These are phyloP conservation scores for Aphelenchoides besseyi DNA, from an alignment of 1,140 invertebrate genomes.

Conservation along the genomic window DNA sequence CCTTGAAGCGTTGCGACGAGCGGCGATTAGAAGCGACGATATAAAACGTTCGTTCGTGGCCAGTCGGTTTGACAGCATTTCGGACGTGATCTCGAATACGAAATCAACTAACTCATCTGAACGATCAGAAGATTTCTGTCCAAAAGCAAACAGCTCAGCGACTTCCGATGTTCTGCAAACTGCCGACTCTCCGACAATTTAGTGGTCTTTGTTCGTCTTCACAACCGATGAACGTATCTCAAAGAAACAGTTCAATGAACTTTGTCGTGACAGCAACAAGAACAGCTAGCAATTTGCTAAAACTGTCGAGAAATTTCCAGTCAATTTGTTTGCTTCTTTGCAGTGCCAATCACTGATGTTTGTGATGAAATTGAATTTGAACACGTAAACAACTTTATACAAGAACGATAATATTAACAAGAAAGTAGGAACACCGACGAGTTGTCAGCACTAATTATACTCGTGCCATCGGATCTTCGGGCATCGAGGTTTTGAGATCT, in stretches of 20 bases:
- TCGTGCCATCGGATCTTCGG: background rate
- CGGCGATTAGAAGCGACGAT: background rate
- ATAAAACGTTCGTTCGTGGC: background rate
- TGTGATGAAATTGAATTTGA: background rate
- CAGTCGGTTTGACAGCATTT: background rate
- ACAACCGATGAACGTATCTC: no score
- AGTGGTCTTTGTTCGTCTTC: background rate
- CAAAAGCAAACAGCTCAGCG: background rate
- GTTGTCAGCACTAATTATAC: background rate
- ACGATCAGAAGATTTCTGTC: background rate
- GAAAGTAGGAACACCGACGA: background rate
- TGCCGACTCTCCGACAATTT: background rate
- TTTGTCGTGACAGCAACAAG: no score
- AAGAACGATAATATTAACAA: background rate
- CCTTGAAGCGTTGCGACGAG: background rate
- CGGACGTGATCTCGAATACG: background rate
- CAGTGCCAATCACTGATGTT: background rate
- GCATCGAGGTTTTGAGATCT: background rate
- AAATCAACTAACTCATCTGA: no score
- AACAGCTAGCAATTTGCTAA: no score
- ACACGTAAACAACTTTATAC: background rate
- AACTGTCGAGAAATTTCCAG: background rate
- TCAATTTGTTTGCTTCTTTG: background rate
- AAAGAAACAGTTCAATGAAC: no score
- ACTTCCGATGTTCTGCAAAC: background rate